These are phyloP conservation scores for Premnoplex brunnescens DNA, from an alignment of 2,797 vertebrate genomes.

Conservation along the genomic window DNA sequence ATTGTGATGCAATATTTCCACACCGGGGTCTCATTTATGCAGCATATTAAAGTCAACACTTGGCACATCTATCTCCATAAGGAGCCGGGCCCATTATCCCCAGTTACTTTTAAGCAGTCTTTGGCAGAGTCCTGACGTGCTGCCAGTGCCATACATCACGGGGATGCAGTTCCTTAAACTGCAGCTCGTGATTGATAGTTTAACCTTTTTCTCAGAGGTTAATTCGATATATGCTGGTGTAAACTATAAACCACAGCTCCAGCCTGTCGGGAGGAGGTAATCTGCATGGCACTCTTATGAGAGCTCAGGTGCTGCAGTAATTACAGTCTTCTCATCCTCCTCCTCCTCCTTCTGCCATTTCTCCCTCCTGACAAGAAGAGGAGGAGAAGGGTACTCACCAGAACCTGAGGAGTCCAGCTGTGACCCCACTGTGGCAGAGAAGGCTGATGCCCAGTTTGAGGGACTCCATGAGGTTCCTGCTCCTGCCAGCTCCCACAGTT, in stretches of 20 bases:
- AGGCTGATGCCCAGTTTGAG: background rate
- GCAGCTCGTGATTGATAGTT: constrained; percentile 68
- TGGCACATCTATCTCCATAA: constrained; percentile 69
- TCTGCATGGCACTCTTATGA: constrained; percentile 60
- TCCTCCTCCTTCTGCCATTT: background rate
- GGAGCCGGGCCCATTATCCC: constrained; percentile 60
- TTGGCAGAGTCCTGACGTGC: constrained; percentile 56
- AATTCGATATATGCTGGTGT: constrained; percentile 67
- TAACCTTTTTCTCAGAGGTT: constrained; percentile 69
- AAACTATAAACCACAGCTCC: constrained; percentile 65
- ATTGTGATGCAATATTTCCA: constrained; percentile 67
- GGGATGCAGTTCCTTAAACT: constrained; percentile 64
- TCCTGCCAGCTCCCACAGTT: fast-evolving
- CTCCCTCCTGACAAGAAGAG: background rate
- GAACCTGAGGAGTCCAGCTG: background rate
- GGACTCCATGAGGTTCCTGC: background rate
- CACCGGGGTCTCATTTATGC: constrained; percentile 64
- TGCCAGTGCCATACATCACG: constrained; percentile 57
- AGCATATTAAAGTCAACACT: constrained; percentile 63
- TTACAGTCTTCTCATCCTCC: background rate
- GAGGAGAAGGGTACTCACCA: background rate
- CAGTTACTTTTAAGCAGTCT: constrained; percentile 67
- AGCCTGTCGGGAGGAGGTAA: constrained; percentile 53
- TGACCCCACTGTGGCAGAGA: background rate
- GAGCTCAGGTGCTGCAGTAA: constrained; percentile 62